Percentiles rank a stretch among this genome's conserved stretches.
These are phyloP conservation scores for Tachypleus tridentatus DNA, from an alignment of 1,140 invertebrate genomes.

Conservation along the genomic window DNA sequence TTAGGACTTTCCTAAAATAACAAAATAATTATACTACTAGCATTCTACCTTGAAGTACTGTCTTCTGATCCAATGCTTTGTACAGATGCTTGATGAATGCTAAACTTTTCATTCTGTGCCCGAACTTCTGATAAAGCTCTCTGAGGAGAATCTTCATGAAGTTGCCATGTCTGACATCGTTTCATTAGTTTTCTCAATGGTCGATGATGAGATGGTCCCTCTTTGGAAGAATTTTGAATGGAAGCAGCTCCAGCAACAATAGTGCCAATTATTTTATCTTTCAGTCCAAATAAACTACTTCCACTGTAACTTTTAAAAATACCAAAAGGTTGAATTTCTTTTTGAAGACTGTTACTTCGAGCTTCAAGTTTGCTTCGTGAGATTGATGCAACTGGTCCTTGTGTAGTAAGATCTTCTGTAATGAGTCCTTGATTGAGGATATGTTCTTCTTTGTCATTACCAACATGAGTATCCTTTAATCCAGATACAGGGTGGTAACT, in stretches of 20 bases:
- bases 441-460: conserved; percentile 15
- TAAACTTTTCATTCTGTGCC: conserved; percentile 16
- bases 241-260: too few species aligned
- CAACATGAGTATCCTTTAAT: conserved; percentile 10
- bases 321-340: too few species aligned
- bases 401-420: conserved; percentile 19
- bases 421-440: conserved; percentile 16
- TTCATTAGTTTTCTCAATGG: conserved; percentile 3
- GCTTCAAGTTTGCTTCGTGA: neutral
- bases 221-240: too few species aligned
- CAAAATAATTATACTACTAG: too few species aligned
- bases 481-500: conserved; percentile 10
- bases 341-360: too few species aligned
- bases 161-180: conserved; percentile 16
- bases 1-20: too few species aligned
- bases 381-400: conserved; percentile 19
- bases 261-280: too few species aligned
- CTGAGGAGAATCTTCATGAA: conserved; percentile 18
- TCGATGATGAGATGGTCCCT: neutral
- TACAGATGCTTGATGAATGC: too few species aligned
- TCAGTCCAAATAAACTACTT: too few species aligned
- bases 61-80: too few species aligned
- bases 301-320: too few species aligned
- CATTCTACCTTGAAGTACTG: too few species aligned
- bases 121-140: conserved; percentile 16